Base-by-base conservation (phyloP, 1,140 invertebrate species). In the Sminthurides bifidus region DNA sequence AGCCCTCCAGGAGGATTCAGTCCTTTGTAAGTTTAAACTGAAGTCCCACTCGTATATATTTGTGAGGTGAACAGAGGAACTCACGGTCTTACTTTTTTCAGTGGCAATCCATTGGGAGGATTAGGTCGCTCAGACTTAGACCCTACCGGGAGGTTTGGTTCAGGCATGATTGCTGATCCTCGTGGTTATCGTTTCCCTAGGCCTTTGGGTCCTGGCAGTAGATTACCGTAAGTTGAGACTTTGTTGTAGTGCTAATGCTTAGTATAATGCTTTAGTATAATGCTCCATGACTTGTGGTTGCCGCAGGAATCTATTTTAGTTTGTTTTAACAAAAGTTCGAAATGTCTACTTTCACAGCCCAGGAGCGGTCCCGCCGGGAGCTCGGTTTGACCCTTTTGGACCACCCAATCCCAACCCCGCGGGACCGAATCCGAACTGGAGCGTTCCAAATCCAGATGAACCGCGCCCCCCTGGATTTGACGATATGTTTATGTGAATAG, bases 401-500 rank as follows among this genome's bases (percentile, higher is more conserved):
- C 62, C 62, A 44, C 38, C 50, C 15, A 41, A 46, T 33, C 56
- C 49, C 3, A 31, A 45, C 14, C 8, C 37, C 24, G 29, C 38
- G 10, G 45, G 52, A 27, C 4, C 27, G 8, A 24, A 10, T 21
- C 37, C 24, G 6, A 57, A 46, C 27, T 65, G 41, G 35, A 57
- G 38, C 1, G 46, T 43, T 23, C 63, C 59, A 19, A 50, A 61
- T 52, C 63, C 63, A 19, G 63, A 65, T 29, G 59, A 65, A 40
- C 56, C 33, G 14, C 63, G 59, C 29, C 63, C 63, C 1, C 57
- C 59, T n/a, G 59, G 56, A 1, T 61, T 49, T 40, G 56, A 65
- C 27, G 63, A 65, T 31, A 61, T 61, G 63, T 65, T 65, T 40
- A 61, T 59, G 56, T 65, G 46, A 56, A 15, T 44, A 14, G 12